Evolutionary conservation across 2,113 vertebrate species (phyloP), one percentile per base, ranked within the genome.

Genomic region (Sitta europaea): DNA sequence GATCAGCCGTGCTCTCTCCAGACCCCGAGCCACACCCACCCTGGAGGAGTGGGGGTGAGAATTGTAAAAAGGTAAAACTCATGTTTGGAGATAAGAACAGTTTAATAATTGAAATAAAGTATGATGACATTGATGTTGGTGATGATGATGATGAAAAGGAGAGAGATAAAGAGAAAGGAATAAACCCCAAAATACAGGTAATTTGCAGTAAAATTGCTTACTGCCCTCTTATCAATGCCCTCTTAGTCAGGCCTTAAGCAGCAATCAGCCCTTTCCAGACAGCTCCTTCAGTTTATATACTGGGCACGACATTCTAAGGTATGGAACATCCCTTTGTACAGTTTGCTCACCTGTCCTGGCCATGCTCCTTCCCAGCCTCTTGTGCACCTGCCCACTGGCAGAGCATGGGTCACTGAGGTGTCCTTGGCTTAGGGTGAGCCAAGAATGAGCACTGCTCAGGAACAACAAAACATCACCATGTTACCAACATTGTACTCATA

Each of bases 221-320:
- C 38, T 17, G 61, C 24, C 25, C 0, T 0, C 14, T 75, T 42
- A 27, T 4, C 25, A 42, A 27, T 11, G 29, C 17, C 14, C 22
- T n/a, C n/a, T n/a, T n/a, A 61, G 17, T 42, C 62, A 40, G n/a
- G 14, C 11, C 62, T 17, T 27, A 8, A 75, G 47, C 14, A 61
- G n/a, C 47, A 61, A 12, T 31, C 18, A 45, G 14, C 14, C 25
- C 47, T n/a, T 68, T 82, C 29, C 38, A 18, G 24, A 24, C 17
- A 82, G 6, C 25, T 54, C 5, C 5, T 51, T 14, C 29, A 25
- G n/a, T 48, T 23, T 31, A 3, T 15, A 20, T 23, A 35, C 4
- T 18, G 9, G 40, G 14, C 36, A 42, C 7, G 4, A n/a, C 24
- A 40, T 31, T n/a, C 47, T 19, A 27, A 9, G 25, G 17, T 13